These are phyloP conservation scores for Pollachius pollachius DNA, from an alignment of 2,113 vertebrate species.

Conservation along the genomic window DNA sequence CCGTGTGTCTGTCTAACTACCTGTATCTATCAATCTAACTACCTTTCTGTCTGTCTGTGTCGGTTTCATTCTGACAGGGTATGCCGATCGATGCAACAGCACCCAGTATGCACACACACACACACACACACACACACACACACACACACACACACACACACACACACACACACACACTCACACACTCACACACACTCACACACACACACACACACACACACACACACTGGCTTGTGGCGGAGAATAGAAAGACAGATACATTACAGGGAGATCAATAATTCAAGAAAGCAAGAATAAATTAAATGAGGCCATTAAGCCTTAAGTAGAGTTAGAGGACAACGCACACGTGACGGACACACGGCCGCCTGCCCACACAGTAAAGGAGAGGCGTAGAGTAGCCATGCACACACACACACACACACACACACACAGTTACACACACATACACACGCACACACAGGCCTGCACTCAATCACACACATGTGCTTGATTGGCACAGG, in stretches of 20 bases:
- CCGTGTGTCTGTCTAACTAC: neutral
- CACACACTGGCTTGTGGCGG: constrained; percentile 9
- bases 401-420: constrained; percentile 5
- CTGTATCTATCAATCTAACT: neutral
- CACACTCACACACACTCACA: neutral
- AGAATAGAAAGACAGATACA: constrained; percentile 8
- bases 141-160: too few relatives aligned
- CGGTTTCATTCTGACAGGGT: too few relatives aligned
- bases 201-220: constrained; percentile 1
- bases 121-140: too few relatives aligned
- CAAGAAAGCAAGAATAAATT: constrained; percentile 51
- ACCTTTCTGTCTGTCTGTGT: too few relatives aligned
- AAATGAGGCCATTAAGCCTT: constrained; percentile 47
- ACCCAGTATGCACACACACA: too few relatives aligned
- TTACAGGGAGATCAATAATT: constrained; percentile 48
- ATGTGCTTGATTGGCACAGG: neutral
- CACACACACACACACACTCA: too few relatives aligned
- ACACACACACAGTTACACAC: constrained; percentile 1
- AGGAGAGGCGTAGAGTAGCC: neutral
- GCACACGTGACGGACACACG: neutral
- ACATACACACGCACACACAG: neutral
- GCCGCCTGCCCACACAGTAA: neutral
- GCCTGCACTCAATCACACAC: neutral
- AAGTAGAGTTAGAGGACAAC: constrained; percentile 19
- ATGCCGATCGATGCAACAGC: too few relatives aligned